phyloP scores from a whole-genome alignment of 2,113 vertebrate species.

The Cnemophilus loriae region DNA sequence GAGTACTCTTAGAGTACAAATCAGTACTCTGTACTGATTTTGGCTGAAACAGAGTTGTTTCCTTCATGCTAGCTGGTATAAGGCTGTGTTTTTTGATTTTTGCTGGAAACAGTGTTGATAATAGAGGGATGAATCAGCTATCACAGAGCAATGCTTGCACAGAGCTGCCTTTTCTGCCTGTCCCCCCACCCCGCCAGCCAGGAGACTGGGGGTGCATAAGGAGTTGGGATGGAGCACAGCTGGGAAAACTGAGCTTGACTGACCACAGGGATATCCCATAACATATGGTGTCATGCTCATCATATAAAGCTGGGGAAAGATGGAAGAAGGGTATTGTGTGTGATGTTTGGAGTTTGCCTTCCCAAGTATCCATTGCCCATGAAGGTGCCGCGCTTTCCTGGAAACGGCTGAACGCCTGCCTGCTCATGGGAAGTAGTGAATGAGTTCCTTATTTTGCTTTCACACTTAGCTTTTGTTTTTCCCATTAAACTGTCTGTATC shows the following conservation, averaged over 20 bases:
- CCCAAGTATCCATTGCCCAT: fast-evolving
- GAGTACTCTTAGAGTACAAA: background rate
- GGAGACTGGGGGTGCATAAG: background rate
- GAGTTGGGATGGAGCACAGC: background rate
- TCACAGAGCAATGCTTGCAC: background rate
- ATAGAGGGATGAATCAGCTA: background rate
- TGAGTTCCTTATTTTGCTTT: background rate
- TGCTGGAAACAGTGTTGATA: background rate
- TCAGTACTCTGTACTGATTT: too few species aligned
- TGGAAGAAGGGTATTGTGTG: background rate
- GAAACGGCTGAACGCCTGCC: background rate
- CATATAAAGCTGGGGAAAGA: background rate
- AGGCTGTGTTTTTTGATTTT: background rate
- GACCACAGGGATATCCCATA: background rate
- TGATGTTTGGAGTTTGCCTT: background rate
- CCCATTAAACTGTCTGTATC: background rate
- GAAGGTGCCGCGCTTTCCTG: background rate
- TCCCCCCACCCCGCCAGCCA: fast-evolving
- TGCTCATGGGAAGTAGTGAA: fast-evolving
- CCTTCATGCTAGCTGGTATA: background rate
- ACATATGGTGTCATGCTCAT: background rate
- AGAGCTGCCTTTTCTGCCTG: background rate
- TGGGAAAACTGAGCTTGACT: background rate
- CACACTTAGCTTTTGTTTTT: background rate
- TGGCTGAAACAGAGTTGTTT: background rate